phyloP scores from a whole-genome alignment of 2,797 vertebrate species.

The Gymnoscopelus microlampas region DNA sequence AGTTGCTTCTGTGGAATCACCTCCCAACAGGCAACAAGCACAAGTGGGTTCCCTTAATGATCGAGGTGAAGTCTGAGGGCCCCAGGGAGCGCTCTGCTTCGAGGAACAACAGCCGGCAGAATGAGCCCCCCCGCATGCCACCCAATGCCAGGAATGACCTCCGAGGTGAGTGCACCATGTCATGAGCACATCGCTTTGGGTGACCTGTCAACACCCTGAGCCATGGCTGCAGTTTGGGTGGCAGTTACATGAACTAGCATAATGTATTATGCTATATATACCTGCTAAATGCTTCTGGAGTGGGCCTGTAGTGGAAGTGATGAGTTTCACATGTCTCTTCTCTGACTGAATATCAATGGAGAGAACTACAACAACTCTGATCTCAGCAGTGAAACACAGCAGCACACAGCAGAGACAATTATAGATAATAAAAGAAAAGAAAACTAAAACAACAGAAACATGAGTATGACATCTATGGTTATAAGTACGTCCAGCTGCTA shows the following conservation, averaged over 20 bases:
- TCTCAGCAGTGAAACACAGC: background rate
- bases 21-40: constrained; percentile 90
- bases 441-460: too few species aligned
- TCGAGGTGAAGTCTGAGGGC: constrained; percentile 97
- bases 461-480: too few species aligned
- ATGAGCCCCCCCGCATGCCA: constrained; percentile 88
- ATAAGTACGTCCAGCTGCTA: too few species aligned
- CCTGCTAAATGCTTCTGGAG: too few species aligned
- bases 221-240: background rate
- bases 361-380: constrained; percentile 13
- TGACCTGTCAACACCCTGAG: background rate
- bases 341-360: constrained; percentile 13
- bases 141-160: constrained; percentile 90
- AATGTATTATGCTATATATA: too few species aligned
- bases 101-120: constrained; percentile 91
- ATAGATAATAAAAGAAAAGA: too few species aligned
- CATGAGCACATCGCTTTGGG: background rate
- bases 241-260: background rate
- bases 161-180: constrained; percentile 83
- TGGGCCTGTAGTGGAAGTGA: background rate
- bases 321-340: constrained; percentile 13
- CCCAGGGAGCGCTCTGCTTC: constrained; percentile 92
- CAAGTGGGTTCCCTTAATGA: constrained; percentile 98
- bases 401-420: background rate
- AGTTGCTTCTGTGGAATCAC: background rate